Conservation (phyloP, 2,113 vertebrate species). For the Sardina pilchardus region DNA sequence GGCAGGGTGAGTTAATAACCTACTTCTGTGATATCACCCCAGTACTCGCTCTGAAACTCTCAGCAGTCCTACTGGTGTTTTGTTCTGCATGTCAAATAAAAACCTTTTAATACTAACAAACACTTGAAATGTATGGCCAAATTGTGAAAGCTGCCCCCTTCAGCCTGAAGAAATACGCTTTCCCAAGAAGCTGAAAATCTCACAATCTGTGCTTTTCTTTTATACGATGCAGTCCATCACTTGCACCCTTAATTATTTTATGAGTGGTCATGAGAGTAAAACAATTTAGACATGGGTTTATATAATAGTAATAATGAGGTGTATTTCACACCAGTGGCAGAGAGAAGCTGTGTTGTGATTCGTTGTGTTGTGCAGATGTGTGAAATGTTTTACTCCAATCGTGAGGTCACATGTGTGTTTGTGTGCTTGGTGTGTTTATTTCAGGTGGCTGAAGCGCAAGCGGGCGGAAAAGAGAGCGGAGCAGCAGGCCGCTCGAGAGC, state of each 20-base stretch:
- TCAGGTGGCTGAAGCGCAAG: constrained; percentile 89
- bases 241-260: background rate
- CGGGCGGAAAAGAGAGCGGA: constrained; percentile 82
- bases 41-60: background rate
- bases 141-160: background rate
- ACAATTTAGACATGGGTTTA: background rate
- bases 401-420: background rate
- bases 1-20: background rate
- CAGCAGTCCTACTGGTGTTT: background rate
- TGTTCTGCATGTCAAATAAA: background rate
- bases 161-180: background rate
- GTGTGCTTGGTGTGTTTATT: background rate
- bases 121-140: background rate
- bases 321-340: background rate
- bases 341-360: background rate
- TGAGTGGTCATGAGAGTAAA: background rate
- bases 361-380: background rate
- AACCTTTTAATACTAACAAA: background rate
- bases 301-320: background rate
- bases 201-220: background rate
- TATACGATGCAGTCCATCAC: no score
- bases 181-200: background rate
- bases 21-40: background rate
- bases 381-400: background rate
- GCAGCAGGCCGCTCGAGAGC: constrained; percentile 81